Conservation (phyloP, 2,888 invertebrate genomes). For the Dioctria rufipes region DNA sequence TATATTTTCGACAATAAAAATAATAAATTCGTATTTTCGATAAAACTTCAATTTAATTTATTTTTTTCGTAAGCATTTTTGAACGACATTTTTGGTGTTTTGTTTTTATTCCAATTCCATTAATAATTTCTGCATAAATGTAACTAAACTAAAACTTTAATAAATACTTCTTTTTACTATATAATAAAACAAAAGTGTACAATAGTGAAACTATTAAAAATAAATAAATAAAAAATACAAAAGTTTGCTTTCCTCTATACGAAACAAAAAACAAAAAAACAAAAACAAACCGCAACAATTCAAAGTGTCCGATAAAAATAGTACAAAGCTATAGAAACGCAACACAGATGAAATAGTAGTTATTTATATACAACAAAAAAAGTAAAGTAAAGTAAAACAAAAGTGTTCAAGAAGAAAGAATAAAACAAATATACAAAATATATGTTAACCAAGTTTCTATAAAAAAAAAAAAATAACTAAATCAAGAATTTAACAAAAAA, state of each 20-base stretch:
- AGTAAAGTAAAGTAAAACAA: neutral
- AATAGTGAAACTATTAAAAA: conserved; percentile 54
- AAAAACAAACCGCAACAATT: conserved; percentile 64
- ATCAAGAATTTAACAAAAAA: conserved; percentile 41
- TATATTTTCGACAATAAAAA: conserved; percentile 44
- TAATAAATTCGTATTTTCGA: conserved; percentile 24
- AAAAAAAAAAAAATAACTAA: conserved; percentile 17
- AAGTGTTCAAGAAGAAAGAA: conserved; percentile 26
- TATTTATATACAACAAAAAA: conserved; percentile 50
- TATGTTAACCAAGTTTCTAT: conserved; percentile 5
- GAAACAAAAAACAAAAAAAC: no score
- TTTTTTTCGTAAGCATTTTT: conserved; percentile 4
- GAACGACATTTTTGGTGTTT: conserved; percentile 22
- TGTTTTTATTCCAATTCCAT: conserved; percentile 17
- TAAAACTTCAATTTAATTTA: neutral
- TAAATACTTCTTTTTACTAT: no score
- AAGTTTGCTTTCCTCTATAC: conserved; percentile 37
- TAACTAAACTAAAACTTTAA: no score
- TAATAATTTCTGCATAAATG: no score
- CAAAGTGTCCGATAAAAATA: conserved; percentile 64
- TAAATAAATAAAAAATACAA: conserved; percentile 56
- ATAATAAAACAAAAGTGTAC: conserved; percentile 22
- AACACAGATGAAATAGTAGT: conserved; percentile 54
- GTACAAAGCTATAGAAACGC: conserved; percentile 62
- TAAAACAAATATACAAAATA: conserved; percentile 2